Base-by-base conservation (phyloP, 2,888 invertebrate species). In the Bombylius discolor region DNA sequence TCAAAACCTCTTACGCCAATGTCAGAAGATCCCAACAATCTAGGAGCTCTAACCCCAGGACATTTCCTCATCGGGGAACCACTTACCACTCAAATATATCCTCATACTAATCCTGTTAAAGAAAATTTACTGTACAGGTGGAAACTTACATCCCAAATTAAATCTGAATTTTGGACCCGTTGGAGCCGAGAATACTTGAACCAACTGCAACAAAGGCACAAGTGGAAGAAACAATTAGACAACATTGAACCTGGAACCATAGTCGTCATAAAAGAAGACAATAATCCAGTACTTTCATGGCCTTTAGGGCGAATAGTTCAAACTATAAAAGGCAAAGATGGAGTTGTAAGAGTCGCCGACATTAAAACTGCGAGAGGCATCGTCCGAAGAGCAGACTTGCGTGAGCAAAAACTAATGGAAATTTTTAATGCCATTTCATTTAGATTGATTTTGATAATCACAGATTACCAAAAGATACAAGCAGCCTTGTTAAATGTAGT, bases 1-100 rank as follows among this genome's bases (percentile, higher is more conserved):
- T 65, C 63, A 11, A 51, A 65, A 31, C 64, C 66, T 4, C 31
- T 67, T 1, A 58, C 53, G 50, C 60, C 58, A 9, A 54, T 60
- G 13, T 55, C 55, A n/a, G 51, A 56, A 23, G 60, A 62, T 51
- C 56, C 59, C 32, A 52, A 51, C 6, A 57, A 59, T 45, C 12
- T 52, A 5, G n/a, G n/a, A 4, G 50, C 52, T 13, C 42, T 59
- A 4, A 59, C 59, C 13, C 57, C 59, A 23, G 55, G 57, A 7
- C 59, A 57, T 47, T 56, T 59, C 42, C 34, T 57, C 12, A 53
- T 55, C 14, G 55, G 57, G 3, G 45, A 50, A 32, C 45, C 53
- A 14, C 31, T 56, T 1, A 55, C 31, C 9, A 32, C 46, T 8
- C 14, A 14, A 5, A n/a, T 50, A 7, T 50, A 55, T 34, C 31